These are phyloP conservation scores for Melospiza georgiana DNA, from an alignment of 2,113 vertebrate genomes.

Conservation along the genomic window DNA sequence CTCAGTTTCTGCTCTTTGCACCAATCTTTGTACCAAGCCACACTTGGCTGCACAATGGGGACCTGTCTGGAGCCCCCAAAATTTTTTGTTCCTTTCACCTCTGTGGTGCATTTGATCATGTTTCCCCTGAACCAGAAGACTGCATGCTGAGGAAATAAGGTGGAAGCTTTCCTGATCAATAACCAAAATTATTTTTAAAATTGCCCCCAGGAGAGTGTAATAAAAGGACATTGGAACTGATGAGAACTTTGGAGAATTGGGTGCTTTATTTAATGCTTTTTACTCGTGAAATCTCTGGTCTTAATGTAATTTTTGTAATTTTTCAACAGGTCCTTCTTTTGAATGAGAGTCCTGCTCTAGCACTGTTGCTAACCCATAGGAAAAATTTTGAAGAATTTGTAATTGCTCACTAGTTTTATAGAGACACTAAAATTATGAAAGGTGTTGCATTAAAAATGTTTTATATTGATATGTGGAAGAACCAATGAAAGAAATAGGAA, in stretches of 20 bases:
- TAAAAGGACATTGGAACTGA: background rate
- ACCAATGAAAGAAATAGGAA: background rate
- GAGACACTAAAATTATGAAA: background rate
- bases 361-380: background rate
- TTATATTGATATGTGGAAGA: background rate
- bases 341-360: background rate
- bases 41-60: background rate
- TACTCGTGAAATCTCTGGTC: background rate
- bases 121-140: background rate
- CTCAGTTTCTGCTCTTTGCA: background rate
- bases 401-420: background rate
- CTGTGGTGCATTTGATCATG: background rate
- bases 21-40: background rate
- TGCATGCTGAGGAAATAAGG: background rate
- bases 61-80: accelerated
- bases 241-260: background rate
- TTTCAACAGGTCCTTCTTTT: background rate
- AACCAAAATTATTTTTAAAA: background rate
- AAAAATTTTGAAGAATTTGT: background rate
- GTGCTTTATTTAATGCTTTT: background rate
- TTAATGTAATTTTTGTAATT: background rate
- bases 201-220: background rate
- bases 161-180: background rate
- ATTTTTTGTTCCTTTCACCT: background rate
- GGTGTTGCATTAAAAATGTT: background rate